Conservation (phyloP, 2,888 invertebrate genomes). For the Herminia tarsipennalis region DNA sequence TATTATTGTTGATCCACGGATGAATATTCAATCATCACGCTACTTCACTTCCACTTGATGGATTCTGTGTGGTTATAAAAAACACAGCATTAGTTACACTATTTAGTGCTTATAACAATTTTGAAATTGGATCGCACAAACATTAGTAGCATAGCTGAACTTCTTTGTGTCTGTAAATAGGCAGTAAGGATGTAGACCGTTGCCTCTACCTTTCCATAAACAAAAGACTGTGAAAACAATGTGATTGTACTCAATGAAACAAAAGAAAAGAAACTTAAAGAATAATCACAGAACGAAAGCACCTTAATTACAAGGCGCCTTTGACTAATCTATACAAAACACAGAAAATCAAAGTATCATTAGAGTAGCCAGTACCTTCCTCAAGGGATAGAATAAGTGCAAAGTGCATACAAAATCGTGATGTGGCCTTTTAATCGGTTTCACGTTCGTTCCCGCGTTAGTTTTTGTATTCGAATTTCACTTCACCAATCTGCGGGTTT, state of each 20-base stretch:
- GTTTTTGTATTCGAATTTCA: constrained; percentile 84
- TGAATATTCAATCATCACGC: constrained; percentile 83
- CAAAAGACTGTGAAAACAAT: constrained; percentile 44
- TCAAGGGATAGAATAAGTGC: constrained; percentile 79
- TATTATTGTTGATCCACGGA: constrained; percentile 84
- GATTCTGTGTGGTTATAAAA: constrained; percentile 63
- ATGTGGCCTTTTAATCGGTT: constrained; percentile 85
- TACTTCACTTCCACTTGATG: constrained; percentile 70
- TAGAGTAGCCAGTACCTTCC: constrained; percentile 65
- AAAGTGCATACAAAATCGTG: constrained; percentile 86
- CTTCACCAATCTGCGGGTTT: constrained; percentile 76
- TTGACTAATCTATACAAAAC: constrained; percentile 72
- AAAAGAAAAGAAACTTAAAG: constrained; percentile 49
- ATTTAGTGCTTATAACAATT: constrained; percentile 55
- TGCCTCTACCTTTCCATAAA: constrained; percentile 32
- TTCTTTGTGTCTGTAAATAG: constrained; percentile 36
- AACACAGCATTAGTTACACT: constrained; percentile 61
- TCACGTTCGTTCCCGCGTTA: constrained; percentile 81
- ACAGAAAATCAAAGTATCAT: constrained; percentile 73
- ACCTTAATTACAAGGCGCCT: constrained; percentile 76
- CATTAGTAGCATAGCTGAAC: constrained; percentile 32
- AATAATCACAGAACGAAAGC: constrained; percentile 62
- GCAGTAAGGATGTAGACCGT: constrained; percentile 26
- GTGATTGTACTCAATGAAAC: constrained; percentile 42
- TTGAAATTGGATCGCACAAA: constrained; percentile 46